Conservation (phyloP, 1,140 invertebrate species). For the Leptopilina boulardi region DNA sequence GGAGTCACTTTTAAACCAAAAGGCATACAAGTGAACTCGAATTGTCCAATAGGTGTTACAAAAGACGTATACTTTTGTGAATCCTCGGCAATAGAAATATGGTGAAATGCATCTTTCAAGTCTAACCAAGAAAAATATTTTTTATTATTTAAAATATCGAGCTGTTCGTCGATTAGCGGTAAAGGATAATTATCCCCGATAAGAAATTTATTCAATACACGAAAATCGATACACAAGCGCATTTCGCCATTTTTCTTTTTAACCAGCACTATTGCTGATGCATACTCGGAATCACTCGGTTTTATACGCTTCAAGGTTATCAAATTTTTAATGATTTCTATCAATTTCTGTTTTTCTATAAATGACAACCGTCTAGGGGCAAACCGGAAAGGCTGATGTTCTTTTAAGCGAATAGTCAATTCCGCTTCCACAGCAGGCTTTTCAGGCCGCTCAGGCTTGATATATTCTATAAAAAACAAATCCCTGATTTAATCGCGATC, state of each 20-base stretch:
- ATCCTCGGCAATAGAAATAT: background rate
- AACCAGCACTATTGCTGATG: constrained; percentile 51
- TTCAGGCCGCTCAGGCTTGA: background rate
- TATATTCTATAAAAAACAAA: background rate
- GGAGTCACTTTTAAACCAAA: constrained; percentile 29
- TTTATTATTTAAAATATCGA: background rate
- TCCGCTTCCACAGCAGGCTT: background rate
- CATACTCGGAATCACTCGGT: constrained; percentile 56
- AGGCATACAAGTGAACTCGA: constrained; percentile 45
- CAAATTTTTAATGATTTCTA: constrained; percentile 55
- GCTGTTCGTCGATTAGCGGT: constrained; percentile 29
- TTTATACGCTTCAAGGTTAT: constrained; percentile 52
- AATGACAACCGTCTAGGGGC: constrained; percentile 45
- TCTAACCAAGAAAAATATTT: background rate
- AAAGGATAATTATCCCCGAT: constrained; percentile 50
- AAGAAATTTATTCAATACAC: constrained; percentile 44
- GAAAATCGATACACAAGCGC: constrained; percentile 24
- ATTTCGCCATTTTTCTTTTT: constrained; percentile 34
- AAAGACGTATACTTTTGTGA: background rate
- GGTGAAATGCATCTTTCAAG: background rate
- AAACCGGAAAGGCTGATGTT: background rate
- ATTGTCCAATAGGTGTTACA: background rate
- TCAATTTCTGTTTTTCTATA: constrained; percentile 48
- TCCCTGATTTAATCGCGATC: background rate
- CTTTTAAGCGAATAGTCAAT: background rate